A percentile compares a stretch with the other conserved stretches of the same genome.
Conservation (phyloP, 2,888 invertebrate genomes). For the Scaptomyza polygonia region DNA sequence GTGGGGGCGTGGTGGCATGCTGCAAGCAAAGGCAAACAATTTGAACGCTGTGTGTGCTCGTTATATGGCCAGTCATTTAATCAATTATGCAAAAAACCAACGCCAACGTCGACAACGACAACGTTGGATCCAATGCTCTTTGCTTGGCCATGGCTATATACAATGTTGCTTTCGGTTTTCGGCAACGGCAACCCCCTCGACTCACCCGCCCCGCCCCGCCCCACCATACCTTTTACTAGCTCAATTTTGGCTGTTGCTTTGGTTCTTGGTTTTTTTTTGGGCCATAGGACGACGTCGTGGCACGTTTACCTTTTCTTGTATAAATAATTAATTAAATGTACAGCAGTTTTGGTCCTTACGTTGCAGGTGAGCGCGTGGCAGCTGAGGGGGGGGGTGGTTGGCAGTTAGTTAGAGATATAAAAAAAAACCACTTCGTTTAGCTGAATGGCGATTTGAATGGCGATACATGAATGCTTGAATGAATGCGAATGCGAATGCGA, state of each 20-base stretch:
- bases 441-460: constrained; percentile 44
- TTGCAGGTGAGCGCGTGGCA: background rate
- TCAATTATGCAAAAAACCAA: constrained; percentile 82
- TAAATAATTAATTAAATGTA: constrained; percentile 80
- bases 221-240: too few relatives aligned
- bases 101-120: constrained; percentile 64
- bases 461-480: constrained; percentile 35
- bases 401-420: constrained; percentile 14
- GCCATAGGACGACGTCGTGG: constrained; percentile 38
- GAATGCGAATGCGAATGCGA: too few relatives aligned
- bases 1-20: constrained; percentile 4
- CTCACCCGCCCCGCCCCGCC: too few relatives aligned
- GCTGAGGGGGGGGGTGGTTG: too few relatives aligned
- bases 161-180: too few relatives aligned
- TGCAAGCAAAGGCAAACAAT: constrained; percentile 46
- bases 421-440: constrained; percentile 69
- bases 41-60: constrained; percentile 56
- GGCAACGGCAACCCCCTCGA: too few relatives aligned
- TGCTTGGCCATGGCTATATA: constrained; percentile 56
- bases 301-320: constrained; percentile 78
- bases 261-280: constrained; percentile 37
- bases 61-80: constrained; percentile 82
- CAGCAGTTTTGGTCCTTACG: constrained; percentile 60
- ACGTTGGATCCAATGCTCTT: constrained; percentile 76
- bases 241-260: constrained; percentile 34